Percentiles rank a stretch among this genome's conserved stretches.
Evolutionary conservation across 2,797 vertebrate genomes (phyloP).

Genomic region (Heliangelus exortis): DNA sequence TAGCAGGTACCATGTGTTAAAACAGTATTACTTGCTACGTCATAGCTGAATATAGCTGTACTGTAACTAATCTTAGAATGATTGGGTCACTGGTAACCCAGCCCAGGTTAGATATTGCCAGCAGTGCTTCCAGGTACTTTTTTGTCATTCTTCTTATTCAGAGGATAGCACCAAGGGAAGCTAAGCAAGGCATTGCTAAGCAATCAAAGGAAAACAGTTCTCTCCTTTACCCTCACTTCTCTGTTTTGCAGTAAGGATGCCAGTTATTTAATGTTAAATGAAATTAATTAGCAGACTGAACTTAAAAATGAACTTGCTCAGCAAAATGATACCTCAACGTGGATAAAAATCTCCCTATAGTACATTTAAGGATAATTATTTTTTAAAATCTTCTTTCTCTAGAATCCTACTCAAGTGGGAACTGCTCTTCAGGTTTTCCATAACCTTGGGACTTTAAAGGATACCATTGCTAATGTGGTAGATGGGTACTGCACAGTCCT

Average conservation of each 20-base stretch:
- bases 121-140: not conserved
- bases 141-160: not conserved
- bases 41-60: not conserved
- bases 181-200: not conserved
- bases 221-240: not conserved
- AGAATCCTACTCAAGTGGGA: slow-evolving; percentile 97
- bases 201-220: not conserved
- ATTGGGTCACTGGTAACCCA: not conserved
- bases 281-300: not conserved
- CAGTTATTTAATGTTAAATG: not conserved
- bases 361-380: not conserved
- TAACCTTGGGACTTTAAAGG: slow-evolving; percentile 91
- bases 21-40: not conserved
- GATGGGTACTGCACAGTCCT: slow-evolving; percentile 86
- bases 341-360: not conserved
- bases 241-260: not conserved
- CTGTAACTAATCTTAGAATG: not conserved
- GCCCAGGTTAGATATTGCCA: not conserved
- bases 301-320: not conserved
- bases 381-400: slow-evolving; percentile 3
- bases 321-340: not conserved
- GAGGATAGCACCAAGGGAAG: not conserved
- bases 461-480: slow-evolving; percentile 87
- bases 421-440: slow-evolving; percentile 97
- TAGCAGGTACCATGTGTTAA: not conserved